Evolutionary conservation across 2,113 vertebrate species (phyloP).

Genomic region (Neofelis nebulosa): DNA sequence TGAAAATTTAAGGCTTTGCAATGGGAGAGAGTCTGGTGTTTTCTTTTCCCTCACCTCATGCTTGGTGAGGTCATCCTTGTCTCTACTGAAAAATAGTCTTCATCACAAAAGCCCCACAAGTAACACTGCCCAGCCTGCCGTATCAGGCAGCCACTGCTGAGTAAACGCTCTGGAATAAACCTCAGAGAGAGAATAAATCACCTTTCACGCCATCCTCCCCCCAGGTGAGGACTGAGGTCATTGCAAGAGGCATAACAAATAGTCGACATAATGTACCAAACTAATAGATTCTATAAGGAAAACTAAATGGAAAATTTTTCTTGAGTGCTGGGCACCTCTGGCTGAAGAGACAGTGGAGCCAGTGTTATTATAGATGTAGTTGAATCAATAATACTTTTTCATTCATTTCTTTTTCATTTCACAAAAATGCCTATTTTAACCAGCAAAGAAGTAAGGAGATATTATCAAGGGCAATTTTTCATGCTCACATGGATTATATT

Average conservation of each 20-base stretch:
- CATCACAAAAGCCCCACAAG: not conserved
- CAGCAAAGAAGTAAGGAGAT: slow-evolving; percentile 69
- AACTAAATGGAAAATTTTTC: slow-evolving; percentile 69
- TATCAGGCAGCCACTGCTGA: slow-evolving; percentile 64
- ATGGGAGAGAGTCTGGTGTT: not conserved
- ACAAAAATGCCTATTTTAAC: slow-evolving; percentile 77
- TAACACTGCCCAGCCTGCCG: slow-evolving; percentile 48
- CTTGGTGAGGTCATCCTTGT: slow-evolving; percentile 54
- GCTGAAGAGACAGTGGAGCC: slow-evolving; percentile 47
- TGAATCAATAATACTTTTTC: slow-evolving; percentile 77
- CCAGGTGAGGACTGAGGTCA: slow-evolving; percentile 70
- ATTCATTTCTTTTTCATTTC: slow-evolving; percentile 65
- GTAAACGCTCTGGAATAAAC: slow-evolving; percentile 72
- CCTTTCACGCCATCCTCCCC: slow-evolving; percentile 46
- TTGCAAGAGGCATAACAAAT: slow-evolving; percentile 59
- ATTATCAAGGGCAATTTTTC: slow-evolving; percentile 65
- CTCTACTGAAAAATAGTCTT: slow-evolving; percentile 53
- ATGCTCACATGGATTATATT: slow-evolving; percentile 33
- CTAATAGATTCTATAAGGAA: slow-evolving; percentile 69
- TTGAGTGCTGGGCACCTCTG: slow-evolving; percentile 44
- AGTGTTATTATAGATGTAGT: slow-evolving; percentile 63
- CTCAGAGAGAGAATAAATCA: slow-evolving; percentile 72
- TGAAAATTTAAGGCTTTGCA: not conserved
- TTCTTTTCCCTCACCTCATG: not conserved
- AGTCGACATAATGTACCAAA: slow-evolving; percentile 64